These are phyloP conservation scores for Maccullochella peelii DNA, from an alignment of 2,113 vertebrate species.

Conservation along the genomic window DNA sequence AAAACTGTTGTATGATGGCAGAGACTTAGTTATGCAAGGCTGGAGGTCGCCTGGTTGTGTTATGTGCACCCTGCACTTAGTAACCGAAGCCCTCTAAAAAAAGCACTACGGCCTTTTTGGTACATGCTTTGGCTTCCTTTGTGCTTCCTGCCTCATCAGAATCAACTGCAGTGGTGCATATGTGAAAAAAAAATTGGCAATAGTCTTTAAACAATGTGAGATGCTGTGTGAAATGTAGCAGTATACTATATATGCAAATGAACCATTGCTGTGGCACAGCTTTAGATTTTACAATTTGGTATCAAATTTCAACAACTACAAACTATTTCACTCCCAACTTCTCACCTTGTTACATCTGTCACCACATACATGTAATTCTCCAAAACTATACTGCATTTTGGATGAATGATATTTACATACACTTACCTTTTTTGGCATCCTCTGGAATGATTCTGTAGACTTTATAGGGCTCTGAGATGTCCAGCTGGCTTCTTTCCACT, in stretches of 20 bases:
- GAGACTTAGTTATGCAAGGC: constrained; percentile 65
- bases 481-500: constrained; percentile 95
- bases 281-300: background rate
- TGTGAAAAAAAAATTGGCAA: constrained; percentile 34
- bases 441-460: constrained; percentile 98
- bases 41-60: constrained; percentile 55
- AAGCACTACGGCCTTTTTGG: constrained; percentile 80
- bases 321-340: background rate
- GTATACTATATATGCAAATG: background rate
- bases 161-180: constrained; percentile 57
- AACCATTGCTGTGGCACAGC: background rate
- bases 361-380: background rate
- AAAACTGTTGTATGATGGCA: constrained; percentile 44
- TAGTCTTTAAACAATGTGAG: constrained; percentile 46
- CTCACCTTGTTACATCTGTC: background rate
- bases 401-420: background rate
- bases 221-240: constrained; percentile 20
- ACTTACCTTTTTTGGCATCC: constrained; percentile 92
- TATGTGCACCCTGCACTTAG: constrained; percentile 69
- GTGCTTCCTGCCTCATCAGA: constrained; percentile 83
- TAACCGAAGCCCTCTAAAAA: constrained; percentile 85
- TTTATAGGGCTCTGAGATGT: constrained; percentile 99
- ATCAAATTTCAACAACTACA: background rate
- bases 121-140: constrained; percentile 84
- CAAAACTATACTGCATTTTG: background rate